Conservation (phyloP, 2,113 vertebrate genomes). For the Stegastes partitus region DNA sequence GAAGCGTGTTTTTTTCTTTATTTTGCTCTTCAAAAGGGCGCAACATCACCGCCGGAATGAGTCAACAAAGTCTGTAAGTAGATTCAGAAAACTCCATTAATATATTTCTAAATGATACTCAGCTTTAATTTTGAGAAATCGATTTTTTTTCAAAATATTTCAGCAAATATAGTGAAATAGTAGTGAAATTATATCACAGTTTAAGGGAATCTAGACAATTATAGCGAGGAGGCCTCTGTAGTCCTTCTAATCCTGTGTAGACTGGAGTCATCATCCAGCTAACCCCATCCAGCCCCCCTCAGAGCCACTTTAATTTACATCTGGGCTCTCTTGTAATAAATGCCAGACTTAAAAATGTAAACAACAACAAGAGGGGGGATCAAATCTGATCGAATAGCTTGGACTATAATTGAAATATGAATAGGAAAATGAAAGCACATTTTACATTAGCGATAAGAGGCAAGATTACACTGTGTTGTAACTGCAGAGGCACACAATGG, state of each 20-base stretch:
- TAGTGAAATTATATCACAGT: background rate
- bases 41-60: too few species aligned
- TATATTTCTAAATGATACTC: too few species aligned
- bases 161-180: too few species aligned
- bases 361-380: background rate
- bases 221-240: background rate
- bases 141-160: too few species aligned
- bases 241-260: background rate
- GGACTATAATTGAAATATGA: background rate
- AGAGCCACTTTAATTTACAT: conserved; percentile 5
- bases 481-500: background rate
- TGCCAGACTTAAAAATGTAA: background rate
- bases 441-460: background rate
- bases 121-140: too few species aligned
- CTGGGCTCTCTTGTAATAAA: background rate
- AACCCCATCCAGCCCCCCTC: background rate
- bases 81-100: too few species aligned
- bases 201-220: background rate
- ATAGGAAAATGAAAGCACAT: background rate
- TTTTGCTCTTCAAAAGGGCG: too few species aligned
- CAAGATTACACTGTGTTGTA: background rate
- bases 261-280: background rate
- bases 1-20: too few species aligned
- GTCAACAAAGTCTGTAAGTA: too few species aligned
- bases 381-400: too few species aligned